Conservation (phyloP, 2,888 invertebrate species). For the Drosophila mimica region DNA sequence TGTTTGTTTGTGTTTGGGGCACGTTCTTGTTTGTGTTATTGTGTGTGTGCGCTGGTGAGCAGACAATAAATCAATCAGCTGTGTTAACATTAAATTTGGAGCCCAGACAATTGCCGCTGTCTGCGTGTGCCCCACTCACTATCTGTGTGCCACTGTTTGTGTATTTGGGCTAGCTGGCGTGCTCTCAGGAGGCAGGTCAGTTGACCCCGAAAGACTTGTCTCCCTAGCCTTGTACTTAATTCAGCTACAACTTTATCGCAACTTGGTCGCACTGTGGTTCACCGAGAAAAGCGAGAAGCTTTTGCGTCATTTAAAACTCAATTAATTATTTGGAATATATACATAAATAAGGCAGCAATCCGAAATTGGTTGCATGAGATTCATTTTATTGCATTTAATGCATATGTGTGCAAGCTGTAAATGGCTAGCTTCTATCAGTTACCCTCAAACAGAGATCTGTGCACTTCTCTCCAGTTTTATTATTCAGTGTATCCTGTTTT, state of each 20-base stretch:
- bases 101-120: constrained; percentile 63
- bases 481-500: background rate
- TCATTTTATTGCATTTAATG: background rate
- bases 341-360: background rate
- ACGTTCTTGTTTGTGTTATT: constrained; percentile 29
- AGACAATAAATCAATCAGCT: constrained; percentile 80
- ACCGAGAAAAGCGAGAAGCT: constrained; percentile 34
- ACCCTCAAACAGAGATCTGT: background rate
- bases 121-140: constrained; percentile 19
- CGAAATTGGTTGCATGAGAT: background rate
- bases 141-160: constrained; percentile 7
- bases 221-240: constrained; percentile 26
- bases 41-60: constrained; percentile 46
- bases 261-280: constrained; percentile 1
- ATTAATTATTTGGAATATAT: constrained; percentile 12
- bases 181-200: constrained; percentile 51
- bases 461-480: constrained; percentile 8
- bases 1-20: constrained; percentile 33
- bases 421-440: constrained; percentile 7
- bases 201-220: constrained; percentile 30
- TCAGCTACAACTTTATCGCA: constrained; percentile 31
- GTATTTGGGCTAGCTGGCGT: constrained; percentile 11
- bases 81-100: constrained; percentile 75
- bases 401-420: background rate
- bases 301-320: constrained; percentile 15